A percentile compares a stretch with the other conserved stretches of the same genome.
Evolutionary conservation across 2,797 vertebrate genomes (phyloP).

Genomic region (Pitangus sulphuratus): DNA sequence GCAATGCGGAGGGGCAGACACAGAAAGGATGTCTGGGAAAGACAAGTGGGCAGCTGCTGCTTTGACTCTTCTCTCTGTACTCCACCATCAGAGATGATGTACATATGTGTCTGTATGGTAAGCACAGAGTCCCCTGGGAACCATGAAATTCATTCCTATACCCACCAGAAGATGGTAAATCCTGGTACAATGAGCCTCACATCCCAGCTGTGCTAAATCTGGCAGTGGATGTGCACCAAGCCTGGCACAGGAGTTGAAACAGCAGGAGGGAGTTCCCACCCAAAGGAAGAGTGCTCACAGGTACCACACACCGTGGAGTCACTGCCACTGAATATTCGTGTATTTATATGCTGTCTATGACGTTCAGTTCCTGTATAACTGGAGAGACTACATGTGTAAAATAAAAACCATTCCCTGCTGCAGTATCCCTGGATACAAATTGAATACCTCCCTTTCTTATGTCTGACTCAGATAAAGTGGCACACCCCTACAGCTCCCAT

Average conservation of each 20-base stretch:
- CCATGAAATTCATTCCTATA: background rate
- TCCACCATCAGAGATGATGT: background rate
- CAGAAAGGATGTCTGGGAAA: background rate
- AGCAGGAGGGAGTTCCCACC: background rate
- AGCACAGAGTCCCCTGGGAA: background rate
- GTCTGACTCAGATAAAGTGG: background rate
- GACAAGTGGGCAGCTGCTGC: background rate
- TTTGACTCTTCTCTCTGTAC: background rate
- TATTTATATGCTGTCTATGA: background rate
- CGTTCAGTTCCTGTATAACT: background rate
- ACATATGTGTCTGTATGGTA: background rate
- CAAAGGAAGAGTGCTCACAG: background rate
- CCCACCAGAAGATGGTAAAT: background rate
- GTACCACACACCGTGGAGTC: background rate
- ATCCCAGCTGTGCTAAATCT: fast-evolving
- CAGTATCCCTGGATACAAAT: background rate
- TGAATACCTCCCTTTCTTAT: background rate
- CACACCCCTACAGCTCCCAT: background rate
- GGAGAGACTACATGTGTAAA: background rate
- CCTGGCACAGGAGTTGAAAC: background rate
- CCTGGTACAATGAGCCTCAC: background rate
- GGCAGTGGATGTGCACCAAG: background rate
- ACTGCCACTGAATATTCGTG: background rate
- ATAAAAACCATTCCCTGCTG: background rate
- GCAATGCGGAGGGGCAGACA: background rate